These are phyloP conservation scores for Myotis planiceps DNA, from an alignment of 2,797 vertebrate species.

Conservation along the genomic window DNA sequence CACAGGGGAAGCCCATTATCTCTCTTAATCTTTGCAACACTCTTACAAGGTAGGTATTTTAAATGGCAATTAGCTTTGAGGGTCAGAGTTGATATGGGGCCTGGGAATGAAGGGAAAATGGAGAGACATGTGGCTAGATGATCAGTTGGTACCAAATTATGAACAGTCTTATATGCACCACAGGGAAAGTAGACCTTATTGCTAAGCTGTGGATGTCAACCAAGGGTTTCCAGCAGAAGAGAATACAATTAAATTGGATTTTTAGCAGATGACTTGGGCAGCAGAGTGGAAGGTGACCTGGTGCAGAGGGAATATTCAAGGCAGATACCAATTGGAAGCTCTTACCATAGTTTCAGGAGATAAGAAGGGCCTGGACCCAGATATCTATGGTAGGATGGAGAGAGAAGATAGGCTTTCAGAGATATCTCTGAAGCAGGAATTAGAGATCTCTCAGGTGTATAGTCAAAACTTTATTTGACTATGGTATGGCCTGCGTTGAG, in stretches of 20 bases:
- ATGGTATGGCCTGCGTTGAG: not conserved
- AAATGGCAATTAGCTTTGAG: not conserved
- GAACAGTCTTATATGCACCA: not conserved
- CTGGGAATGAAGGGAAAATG: not conserved
- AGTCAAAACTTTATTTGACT: not conserved
- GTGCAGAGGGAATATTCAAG: not conserved
- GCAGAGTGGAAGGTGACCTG: not conserved
- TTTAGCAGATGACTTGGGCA: not conserved
- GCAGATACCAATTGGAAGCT: not conserved
- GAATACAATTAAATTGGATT: not conserved
- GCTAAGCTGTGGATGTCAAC: not conserved
- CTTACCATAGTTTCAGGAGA: not conserved
- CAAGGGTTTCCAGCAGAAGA: not conserved
- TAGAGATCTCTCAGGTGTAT: not conserved
- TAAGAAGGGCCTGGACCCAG: not conserved
- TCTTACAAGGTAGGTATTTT: slow-evolving; percentile 59
- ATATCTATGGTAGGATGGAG: not conserved
- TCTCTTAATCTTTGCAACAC: not conserved
- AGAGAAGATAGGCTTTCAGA: not conserved
- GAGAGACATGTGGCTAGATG: not conserved
- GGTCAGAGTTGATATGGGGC: not conserved
- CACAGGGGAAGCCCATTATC: not conserved
- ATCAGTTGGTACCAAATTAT: not conserved
- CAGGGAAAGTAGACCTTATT: not conserved
- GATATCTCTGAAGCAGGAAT: not conserved